These are phyloP conservation scores for Sitodiplosis mosellana DNA, from an alignment of 1,140 invertebrate species.

Conservation along the genomic window DNA sequence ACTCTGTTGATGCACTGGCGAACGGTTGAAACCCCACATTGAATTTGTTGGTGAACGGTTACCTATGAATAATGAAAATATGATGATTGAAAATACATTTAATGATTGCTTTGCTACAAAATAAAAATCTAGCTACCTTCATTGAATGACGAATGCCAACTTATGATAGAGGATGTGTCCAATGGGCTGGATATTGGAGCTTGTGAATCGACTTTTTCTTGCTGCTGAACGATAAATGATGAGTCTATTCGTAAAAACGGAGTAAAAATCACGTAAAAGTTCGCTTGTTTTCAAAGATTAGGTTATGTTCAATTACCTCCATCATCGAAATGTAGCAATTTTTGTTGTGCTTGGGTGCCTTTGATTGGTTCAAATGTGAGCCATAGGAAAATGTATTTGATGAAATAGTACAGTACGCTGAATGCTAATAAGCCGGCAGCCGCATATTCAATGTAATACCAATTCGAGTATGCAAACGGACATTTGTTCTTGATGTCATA, in stretches of 20 bases:
- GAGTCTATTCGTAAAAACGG: slow-evolving; percentile 9
- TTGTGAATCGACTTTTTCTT: slow-evolving; percentile 3
- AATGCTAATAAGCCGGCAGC: slow-evolving; percentile 15
- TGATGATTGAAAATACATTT: neutral
- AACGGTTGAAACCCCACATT: slow-evolving; percentile 8
- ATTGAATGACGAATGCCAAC: slow-evolving; percentile 23
- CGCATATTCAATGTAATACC: slow-evolving; percentile 22
- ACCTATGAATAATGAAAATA: slow-evolving; percentile 1
- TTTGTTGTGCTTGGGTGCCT: slow-evolving; percentile 21
- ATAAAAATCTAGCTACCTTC: slow-evolving; percentile 12
- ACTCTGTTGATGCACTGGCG: slow-evolving; percentile 8
- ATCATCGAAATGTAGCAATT: slow-evolving; percentile 20
- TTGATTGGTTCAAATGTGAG: slow-evolving; percentile 14
- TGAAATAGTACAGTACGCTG: slow-evolving; percentile 25
- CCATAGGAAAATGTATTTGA: slow-evolving; percentile 20
- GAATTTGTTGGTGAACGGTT: slow-evolving; percentile 3
- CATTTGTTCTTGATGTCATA: slow-evolving; percentile 15
- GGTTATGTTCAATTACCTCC: slow-evolving; percentile 11
- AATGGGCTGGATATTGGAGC: neutral
- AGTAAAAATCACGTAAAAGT: neutral
- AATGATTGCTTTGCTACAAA: neutral
- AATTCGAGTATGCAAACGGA: slow-evolving; percentile 5
- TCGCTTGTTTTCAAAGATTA: slow-evolving; percentile 10
- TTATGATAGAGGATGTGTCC: slow-evolving; percentile 11
- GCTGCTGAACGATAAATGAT: slow-evolving; percentile 9